These are phyloP conservation scores for Thryonomys swinderianus DNA, from an alignment of 2,113 vertebrate species.

Conservation along the genomic window DNA sequence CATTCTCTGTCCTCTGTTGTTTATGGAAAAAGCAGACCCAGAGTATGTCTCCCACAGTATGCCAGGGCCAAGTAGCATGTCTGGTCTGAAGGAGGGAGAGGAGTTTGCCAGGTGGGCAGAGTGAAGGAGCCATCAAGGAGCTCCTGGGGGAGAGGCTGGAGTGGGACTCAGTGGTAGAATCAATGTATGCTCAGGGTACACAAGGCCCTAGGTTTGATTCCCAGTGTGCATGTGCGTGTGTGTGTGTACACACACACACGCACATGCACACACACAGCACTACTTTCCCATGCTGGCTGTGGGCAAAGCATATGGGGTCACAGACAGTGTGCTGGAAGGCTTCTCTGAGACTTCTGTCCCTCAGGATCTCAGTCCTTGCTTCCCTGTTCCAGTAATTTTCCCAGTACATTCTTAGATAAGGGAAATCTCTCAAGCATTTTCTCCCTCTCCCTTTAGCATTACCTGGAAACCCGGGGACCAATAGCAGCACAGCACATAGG, in stretches of 20 bases:
- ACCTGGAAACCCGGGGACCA: neutral
- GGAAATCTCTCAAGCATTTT: neutral
- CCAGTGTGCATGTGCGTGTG: neutral
- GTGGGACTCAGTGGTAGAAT: neutral
- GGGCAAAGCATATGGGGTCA: neutral
- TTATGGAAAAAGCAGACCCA: neutral
- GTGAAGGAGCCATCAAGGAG: neutral
- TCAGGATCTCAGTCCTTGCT: neutral
- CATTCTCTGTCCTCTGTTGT: neutral
- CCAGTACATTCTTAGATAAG: neutral
- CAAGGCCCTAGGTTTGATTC: neutral
- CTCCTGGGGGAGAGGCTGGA: too few species aligned
- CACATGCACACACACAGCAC: neutral
- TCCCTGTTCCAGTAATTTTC: neutral
- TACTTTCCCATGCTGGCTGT: neutral
- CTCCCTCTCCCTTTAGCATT: neutral
- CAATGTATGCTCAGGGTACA: neutral
- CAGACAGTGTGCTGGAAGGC: neutral
- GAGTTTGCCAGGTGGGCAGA: neutral
- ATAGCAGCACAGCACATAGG: rapidly evolving
- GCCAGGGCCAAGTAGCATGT: neutral
- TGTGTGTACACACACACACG: neutral
- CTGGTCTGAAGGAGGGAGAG: neutral
- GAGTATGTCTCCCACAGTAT: rapidly evolving
- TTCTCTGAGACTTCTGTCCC: neutral